Conservation (phyloP, 2,797 vertebrate genomes). For the Sternarchorhynchus goeldii region DNA sequence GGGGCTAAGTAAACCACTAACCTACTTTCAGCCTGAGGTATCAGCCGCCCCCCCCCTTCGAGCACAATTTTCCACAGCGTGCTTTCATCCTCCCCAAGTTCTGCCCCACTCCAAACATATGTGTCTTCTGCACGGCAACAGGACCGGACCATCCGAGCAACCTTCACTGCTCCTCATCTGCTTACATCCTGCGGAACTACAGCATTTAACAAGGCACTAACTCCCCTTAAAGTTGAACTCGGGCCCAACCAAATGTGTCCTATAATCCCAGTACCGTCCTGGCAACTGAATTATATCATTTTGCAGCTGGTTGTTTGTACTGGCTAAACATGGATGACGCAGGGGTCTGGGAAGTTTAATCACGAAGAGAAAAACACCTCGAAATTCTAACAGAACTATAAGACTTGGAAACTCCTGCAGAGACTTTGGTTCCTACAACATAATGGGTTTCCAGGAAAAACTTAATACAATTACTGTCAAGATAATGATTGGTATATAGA, state of each 20-base stretch:
- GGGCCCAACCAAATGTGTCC: too few species aligned
- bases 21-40: conserved; percentile 65
- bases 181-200: conserved; percentile 55
- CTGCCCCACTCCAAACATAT: conserved; percentile 7
- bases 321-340: conserved; percentile 52
- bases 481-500: too few species aligned
- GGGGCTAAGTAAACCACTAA: conserved; percentile 72
- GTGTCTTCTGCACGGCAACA: neutral
- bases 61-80: conserved; percentile 15
- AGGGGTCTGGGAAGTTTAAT: neutral
- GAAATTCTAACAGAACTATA: too few species aligned
- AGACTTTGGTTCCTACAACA: too few species aligned
- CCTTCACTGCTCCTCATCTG: conserved; percentile 20
- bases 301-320: conserved; percentile 62
- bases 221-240: conserved; percentile 40
- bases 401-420: too few species aligned
- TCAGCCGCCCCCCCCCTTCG: neutral
- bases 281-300: conserved; percentile 53
- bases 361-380: too few species aligned
- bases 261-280: too few species aligned
- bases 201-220: conserved; percentile 46
- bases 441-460: too few species aligned
- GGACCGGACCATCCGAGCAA: conserved; percentile 16
- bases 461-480: too few species aligned
- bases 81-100: conserved; percentile 10